Base-by-base conservation (phyloP, 2,888 invertebrate species). In the Mythimna impura region DNA sequence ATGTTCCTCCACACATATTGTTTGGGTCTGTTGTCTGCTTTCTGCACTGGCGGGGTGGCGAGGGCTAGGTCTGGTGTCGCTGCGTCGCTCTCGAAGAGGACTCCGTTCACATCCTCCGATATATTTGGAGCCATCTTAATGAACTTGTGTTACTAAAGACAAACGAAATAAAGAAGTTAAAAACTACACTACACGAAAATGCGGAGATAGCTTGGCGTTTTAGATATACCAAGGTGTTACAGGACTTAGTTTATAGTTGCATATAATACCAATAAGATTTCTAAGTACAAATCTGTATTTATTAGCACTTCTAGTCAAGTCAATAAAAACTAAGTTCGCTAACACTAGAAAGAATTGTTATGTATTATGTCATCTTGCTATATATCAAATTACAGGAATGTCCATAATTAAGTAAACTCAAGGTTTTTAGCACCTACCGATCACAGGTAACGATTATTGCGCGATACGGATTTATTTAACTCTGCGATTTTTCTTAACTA, bases 1-100 rank as follows among this genome's bases (percentile, higher is more conserved):
- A 99, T 98, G 90, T 98, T 99, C 83, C 98, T 97, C 98, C 98
- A 99, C 10, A 99, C 98, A 63, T 98, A 92, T 89, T 97, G 94
- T 54, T 96, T 90, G 74, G 97, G 97, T 60, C 96, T 93, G 74
- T 95, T 95, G 73, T 97, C 97, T 1, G 97, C 97, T 83, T 93
- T 92, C 76, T 93, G 91, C n/a, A 95, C 89, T 17, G 96, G 93
- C n/a, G 92, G 72, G 14, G 81, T 89, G 5, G 91, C 84, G 17
- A 96, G 90, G 0, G 94, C 96, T 86, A 96, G 83, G 81, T 96
- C 96, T 5, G 95, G 93, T 14, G 96, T 96, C 0, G 92, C 91
- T 17, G 95, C 96, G 76, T 96, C 96, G 36, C 90, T 92, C 86
- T 96, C 96, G 78, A 96, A 96, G 40, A 96, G 89, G 8, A 96